These are phyloP conservation scores for Sardina pilchardus DNA, from an alignment of 2,113 vertebrate genomes.

Conservation along the genomic window DNA sequence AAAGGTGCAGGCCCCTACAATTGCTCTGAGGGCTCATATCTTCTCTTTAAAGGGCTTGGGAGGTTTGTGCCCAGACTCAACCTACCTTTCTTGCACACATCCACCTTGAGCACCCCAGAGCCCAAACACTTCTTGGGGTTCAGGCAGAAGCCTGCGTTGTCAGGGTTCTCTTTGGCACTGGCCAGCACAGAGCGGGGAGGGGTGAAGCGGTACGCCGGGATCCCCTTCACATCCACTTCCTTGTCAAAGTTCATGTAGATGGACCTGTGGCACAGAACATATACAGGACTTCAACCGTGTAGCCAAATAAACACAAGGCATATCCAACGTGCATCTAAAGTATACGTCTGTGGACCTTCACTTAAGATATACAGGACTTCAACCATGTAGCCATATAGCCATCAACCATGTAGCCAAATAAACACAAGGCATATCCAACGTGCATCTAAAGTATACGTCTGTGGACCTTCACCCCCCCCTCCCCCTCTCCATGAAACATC, in stretches of 20 bases:
- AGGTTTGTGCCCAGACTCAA: background rate
- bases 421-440: too few relatives aligned
- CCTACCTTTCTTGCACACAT: conserved; percentile 85
- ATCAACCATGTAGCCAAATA: too few relatives aligned
- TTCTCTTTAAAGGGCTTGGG: background rate
- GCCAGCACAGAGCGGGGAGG: conserved; percentile 82
- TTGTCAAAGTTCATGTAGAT: conserved; percentile 86
- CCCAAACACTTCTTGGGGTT: conserved; percentile 80
- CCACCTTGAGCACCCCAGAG: conserved; percentile 88
- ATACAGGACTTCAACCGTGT: background rate
- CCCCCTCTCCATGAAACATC: background rate
- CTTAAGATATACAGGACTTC: too few relatives aligned
- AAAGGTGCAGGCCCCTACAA: background rate
- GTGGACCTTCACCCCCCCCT: too few relatives aligned
- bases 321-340: background rate
- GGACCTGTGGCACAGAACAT: conserved; percentile 71
- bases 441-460: too few relatives aligned
- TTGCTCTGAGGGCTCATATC: background rate
- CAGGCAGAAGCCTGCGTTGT: conserved; percentile 90
- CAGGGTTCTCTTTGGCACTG: conserved; percentile 81
- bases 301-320: background rate
- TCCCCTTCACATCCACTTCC: conserved; percentile 77
- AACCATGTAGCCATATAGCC: too few relatives aligned
- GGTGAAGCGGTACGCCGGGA: conserved; percentile 85
- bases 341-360: too few relatives aligned